A percentile compares a stretch with the other conserved stretches of the same genome.
These are phyloP conservation scores for Myripristis murdjan DNA, from an alignment of 2,797 vertebrate species.

Conservation along the genomic window DNA sequence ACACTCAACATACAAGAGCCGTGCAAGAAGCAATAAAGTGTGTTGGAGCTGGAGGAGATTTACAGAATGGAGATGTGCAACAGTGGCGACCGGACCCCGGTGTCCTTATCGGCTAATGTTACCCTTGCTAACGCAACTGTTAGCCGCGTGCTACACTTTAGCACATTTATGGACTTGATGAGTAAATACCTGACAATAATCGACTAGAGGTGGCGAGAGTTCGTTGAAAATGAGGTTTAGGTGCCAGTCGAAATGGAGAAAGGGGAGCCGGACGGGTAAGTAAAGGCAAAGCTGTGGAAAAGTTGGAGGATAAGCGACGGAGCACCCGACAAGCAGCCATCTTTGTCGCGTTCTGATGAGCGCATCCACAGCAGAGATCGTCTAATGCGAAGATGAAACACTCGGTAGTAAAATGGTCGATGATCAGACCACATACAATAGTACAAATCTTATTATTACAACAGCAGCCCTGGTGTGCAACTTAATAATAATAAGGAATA, in stretches of 20 bases:
- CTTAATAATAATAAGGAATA: too few relatives aligned
- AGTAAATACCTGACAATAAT: constrained; percentile 75
- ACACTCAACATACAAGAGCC: constrained; percentile 4
- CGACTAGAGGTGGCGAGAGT: constrained; percentile 71
- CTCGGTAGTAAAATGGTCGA: too few relatives aligned
- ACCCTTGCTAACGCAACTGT: constrained; percentile 20
- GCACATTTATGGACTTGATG: background rate
- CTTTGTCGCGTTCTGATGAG: constrained; percentile 76
- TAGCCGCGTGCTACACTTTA: constrained; percentile 34
- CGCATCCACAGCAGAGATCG: background rate
- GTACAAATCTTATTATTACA: too few relatives aligned
- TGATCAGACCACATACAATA: too few relatives aligned
- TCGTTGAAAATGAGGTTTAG: constrained; percentile 61
- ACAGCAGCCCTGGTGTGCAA: too few relatives aligned
- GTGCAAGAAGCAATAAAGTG: background rate
- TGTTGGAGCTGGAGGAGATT: background rate
- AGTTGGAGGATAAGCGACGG: constrained; percentile 78
- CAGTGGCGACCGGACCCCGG: background rate
- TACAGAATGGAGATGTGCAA: background rate
- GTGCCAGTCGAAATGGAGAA: constrained; percentile 47
- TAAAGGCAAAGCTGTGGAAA: constrained; percentile 69
- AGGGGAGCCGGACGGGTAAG: constrained; percentile 53
- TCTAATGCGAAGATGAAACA: too few relatives aligned
- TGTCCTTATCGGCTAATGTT: constrained; percentile 52
- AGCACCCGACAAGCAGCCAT: constrained; percentile 82